Evolutionary conservation across 2,888 invertebrate genomes (phyloP), one percentile per base, ranked within the genome.

Genomic region (Oscheius sp.): DNA sequence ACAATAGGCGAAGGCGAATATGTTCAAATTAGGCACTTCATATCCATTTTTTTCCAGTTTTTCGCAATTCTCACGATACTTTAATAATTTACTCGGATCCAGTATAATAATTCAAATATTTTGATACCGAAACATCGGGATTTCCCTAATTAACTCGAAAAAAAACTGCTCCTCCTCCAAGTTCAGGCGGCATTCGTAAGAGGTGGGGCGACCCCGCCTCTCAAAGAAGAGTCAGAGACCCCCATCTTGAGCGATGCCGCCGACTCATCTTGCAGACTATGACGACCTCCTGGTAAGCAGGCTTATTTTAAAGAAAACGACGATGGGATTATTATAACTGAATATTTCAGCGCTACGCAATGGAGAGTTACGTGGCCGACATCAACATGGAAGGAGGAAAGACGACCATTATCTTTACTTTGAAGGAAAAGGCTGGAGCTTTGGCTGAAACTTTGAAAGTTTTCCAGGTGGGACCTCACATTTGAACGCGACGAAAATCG

Each of bases 391-490:
- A 82, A 46, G 78, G 83, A 13, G 84, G 84, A 9, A 86, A 84
- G 29, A 88, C 86, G 0, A 94, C 93, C 88, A 90, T 96, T 27
- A 92, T 96, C 41, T 96, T 96, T 90, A 94, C 96, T 0, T 93
- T 96, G 0, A 92, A 92, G 70, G 93, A 93, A 75, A 93, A 93
- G 88, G 93, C 95, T 1, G 99, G 99, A 1, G 93, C 94, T 1
- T 91, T 99, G 68, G 96, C 95, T 0, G 93, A 92, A 87, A 94
- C 93, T 73, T 91, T 99, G 75, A 93, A 93, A 88, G 92, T 96
- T 27, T 98, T 99, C 90, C 93, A 95, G 89, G 93, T 93, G 86
- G 18, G 73, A 43, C 13, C 18, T 18, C n/a, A n/a, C n/a, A n/a
- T 45, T 45, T 45, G 1, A 53, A 53, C 2, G 21, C 13, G 5